These are phyloP conservation scores for Norana najaformis DNA, from an alignment of 2,888 invertebrate genomes.

Conservation along the genomic window DNA sequence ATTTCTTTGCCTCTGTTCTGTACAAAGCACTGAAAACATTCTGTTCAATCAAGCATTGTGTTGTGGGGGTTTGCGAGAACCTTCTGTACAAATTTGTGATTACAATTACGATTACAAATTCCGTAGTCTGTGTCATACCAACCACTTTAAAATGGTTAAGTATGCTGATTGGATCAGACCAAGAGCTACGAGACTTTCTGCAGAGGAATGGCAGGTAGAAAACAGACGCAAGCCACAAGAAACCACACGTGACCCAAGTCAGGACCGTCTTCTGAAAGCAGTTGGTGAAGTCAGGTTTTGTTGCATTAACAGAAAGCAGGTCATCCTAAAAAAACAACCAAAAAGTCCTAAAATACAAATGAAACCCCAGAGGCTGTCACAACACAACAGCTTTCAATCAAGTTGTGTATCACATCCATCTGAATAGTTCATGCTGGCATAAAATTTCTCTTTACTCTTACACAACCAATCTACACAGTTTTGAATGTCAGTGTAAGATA, in stretches of 20 bases:
- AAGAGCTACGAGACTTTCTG: background rate
- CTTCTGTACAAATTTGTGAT: background rate
- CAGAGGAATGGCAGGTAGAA: slow-evolving; percentile 37
- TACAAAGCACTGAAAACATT: too few species aligned
- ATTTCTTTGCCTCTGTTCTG: too few species aligned
- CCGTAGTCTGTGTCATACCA: background rate
- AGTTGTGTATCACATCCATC: background rate
- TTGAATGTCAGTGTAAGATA: background rate
- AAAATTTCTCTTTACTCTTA: background rate
- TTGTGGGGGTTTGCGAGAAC: too few species aligned
- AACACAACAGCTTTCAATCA: background rate
- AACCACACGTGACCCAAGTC: slow-evolving; percentile 39
- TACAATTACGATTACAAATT: background rate
- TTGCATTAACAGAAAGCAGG: slow-evolving; percentile 35
- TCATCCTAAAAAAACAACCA: slow-evolving; percentile 28
- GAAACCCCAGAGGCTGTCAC: too few species aligned
- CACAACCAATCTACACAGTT: background rate
- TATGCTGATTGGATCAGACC: slow-evolving; percentile 6
- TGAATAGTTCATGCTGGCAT: background rate
- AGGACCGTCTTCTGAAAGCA: slow-evolving; percentile 43
- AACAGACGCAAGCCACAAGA: slow-evolving; percentile 34
- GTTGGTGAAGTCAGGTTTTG: slow-evolving; percentile 37
- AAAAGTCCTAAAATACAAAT: too few species aligned
- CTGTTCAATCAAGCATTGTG: too few species aligned
- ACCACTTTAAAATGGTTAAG: slow-evolving; percentile 37